Percentiles rank a stretch among this genome's conserved stretches.
phyloP scores from a whole-genome alignment of 2,113 vertebrate species.

The Kryptolebias marmoratus region DNA sequence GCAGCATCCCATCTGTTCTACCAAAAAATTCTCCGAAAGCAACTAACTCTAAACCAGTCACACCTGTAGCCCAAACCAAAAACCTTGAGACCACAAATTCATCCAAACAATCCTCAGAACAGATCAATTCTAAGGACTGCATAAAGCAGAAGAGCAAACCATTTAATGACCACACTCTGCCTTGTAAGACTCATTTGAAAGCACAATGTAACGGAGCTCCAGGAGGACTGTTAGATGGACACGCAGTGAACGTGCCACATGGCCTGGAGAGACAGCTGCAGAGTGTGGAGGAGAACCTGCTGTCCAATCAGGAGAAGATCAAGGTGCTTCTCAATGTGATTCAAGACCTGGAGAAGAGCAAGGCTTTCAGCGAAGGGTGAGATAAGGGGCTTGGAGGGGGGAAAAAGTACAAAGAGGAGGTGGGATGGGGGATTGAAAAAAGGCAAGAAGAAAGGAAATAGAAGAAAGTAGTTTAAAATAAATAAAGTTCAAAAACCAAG shows the following conservation, averaged over 20 bases:
- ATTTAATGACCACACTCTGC: constrained; percentile 53
- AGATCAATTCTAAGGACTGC: constrained; percentile 49
- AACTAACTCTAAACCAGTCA: constrained; percentile 36
- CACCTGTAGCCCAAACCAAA: constrained; percentile 59
- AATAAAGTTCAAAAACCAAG: neutral
- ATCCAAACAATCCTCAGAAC: constrained; percentile 28
- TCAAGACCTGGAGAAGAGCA: constrained; percentile 97
- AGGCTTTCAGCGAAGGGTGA: constrained; percentile 96
- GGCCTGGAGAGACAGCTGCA: constrained; percentile 89
- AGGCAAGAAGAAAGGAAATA: neutral
- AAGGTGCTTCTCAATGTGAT: constrained; percentile 98
- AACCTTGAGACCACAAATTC: constrained; percentile 26
- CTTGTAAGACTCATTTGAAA: constrained; percentile 69
- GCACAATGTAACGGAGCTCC: constrained; percentile 82
- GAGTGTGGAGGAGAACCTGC: constrained; percentile 92
- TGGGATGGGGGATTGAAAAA: constrained; percentile 5
- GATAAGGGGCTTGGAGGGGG: constrained; percentile 26
- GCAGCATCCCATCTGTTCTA: constrained; percentile 52
- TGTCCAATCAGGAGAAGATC: constrained; percentile 98
- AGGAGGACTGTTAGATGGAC: constrained; percentile 74
- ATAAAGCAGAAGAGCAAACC: constrained; percentile 63
- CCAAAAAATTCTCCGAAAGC: constrained; percentile 46
- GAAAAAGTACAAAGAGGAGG: constrained; percentile 3
- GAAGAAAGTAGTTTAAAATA: neutral
- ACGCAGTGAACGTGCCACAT: constrained; percentile 41